A percentile compares a stretch with the other conserved stretches of the same genome.
phyloP scores from a whole-genome alignment of 2,113 vertebrate genomes.

The Marcusenius ussheri region DNA sequence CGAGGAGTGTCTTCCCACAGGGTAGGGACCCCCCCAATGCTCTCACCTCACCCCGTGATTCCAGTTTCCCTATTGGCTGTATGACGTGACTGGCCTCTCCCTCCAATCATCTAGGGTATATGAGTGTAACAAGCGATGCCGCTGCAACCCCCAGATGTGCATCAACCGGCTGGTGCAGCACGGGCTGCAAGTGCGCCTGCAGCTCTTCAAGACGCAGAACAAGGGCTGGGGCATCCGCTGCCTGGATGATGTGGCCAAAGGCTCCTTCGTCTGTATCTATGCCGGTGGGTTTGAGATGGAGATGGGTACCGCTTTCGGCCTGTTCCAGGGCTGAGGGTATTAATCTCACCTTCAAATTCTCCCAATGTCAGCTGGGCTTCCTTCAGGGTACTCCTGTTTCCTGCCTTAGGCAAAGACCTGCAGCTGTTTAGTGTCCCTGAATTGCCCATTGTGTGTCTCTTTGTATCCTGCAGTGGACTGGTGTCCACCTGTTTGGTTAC shows the following conservation, averaged over 20 bases:
- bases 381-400: background rate
- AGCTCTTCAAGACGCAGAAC: slow-evolving; percentile 97
- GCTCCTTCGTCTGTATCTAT: slow-evolving; percentile 95
- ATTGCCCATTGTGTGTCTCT: background rate
- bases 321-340: background rate
- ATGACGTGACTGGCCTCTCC: background rate
- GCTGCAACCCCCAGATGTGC: slow-evolving; percentile 82
- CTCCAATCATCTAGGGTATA: slow-evolving; percentile 67
- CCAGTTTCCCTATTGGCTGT: background rate
- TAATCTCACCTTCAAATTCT: background rate
- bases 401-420: background rate
- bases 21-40: slow-evolving; percentile 56
- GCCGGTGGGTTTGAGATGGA: slow-evolving; percentile 63
- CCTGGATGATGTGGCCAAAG: slow-evolving; percentile 89
- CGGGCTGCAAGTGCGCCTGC: slow-evolving; percentile 89
- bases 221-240: slow-evolving; percentile 98
- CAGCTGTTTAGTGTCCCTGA: background rate
- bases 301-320: background rate
- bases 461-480: no score
- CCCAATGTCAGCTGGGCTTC: background rate
- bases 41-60: background rate
- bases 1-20: slow-evolving; percentile 91
- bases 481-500: background rate
- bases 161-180: slow-evolving; percentile 91
- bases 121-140: slow-evolving; percentile 89